Conservation (phyloP, 2,797 vertebrate species). For the Hemitrygon akajei region DNA sequence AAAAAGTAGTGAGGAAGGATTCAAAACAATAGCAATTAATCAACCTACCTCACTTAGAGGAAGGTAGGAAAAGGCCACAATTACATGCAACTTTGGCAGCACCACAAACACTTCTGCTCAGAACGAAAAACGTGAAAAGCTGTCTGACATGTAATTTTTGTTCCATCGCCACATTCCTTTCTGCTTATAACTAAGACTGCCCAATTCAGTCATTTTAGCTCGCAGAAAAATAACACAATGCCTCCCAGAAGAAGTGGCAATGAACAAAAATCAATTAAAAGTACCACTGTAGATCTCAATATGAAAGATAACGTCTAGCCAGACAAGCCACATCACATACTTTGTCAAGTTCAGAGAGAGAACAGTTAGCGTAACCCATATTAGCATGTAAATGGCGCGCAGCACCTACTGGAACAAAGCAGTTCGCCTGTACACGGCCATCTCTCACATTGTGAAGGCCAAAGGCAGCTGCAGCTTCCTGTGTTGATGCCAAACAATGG, state of each 20-base stretch:
- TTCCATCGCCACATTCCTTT: background rate
- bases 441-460: slow-evolving; percentile 25
- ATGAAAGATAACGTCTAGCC: slow-evolving; percentile 42
- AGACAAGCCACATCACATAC: slow-evolving; percentile 47
- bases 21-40: background rate
- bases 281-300: slow-evolving; percentile 38
- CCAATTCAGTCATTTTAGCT: background rate
- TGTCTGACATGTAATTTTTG: background rate
- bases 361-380: slow-evolving; percentile 39
- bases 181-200: background rate
- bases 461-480: slow-evolving; percentile 40
- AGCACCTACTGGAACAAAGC: slow-evolving; percentile 42
- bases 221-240: background rate
- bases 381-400: slow-evolving; percentile 47
- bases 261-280: background rate
- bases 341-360: slow-evolving; percentile 48
- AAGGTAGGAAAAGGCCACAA: background rate
- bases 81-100: background rate
- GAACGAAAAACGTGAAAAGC: background rate
- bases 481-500: background rate
- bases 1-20: background rate
- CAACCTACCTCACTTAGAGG: background rate
- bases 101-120: background rate
- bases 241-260: background rate
- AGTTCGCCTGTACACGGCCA: background rate